Evolutionary conservation across 1,140 invertebrate species (phyloP).

Genomic region (Drosophila insularis): DNA sequence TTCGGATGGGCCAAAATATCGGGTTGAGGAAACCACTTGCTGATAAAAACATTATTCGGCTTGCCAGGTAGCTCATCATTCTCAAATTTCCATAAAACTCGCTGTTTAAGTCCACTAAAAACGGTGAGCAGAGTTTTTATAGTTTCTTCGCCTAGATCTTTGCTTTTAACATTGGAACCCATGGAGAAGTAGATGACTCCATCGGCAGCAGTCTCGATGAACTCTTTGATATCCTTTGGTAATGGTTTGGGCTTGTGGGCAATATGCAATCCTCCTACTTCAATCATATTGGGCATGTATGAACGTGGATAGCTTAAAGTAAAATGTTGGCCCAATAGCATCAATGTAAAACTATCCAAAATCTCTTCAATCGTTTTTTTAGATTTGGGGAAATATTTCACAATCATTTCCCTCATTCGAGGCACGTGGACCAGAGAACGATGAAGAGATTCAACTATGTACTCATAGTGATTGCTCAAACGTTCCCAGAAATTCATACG

Average conservation of each 20-base stretch:
- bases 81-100: constrained; percentile 88
- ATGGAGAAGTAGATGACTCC: constrained; percentile 86
- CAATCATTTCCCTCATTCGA: constrained; percentile 56
- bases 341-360: constrained; percentile 82
- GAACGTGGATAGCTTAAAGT: constrained; percentile 83
- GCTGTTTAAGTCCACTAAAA: constrained; percentile 84
- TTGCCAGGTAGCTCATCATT: constrained; percentile 83
- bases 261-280: constrained; percentile 85
- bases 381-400: constrained; percentile 82
- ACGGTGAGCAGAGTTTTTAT: constrained; percentile 84
- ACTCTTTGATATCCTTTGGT: constrained; percentile 82
- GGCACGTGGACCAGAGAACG: constrained; percentile 48
- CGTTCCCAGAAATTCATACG: constrained; percentile 83
- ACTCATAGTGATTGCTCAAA: constrained; percentile 70
- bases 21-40: constrained; percentile 88
- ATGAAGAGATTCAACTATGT: constrained; percentile 23
- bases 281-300: constrained; percentile 84
- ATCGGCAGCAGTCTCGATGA: constrained; percentile 84
- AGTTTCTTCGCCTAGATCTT: constrained; percentile 83
- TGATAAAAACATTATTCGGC: constrained; percentile 85
- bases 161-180: constrained; percentile 85
- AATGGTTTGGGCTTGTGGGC: constrained; percentile 76
- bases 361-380: constrained; percentile 54
- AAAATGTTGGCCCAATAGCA: constrained; percentile 85
- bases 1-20: constrained; percentile 88